These are phyloP conservation scores for Venturia canescens DNA, from an alignment of 1,140 invertebrate genomes.

Conservation along the genomic window DNA sequence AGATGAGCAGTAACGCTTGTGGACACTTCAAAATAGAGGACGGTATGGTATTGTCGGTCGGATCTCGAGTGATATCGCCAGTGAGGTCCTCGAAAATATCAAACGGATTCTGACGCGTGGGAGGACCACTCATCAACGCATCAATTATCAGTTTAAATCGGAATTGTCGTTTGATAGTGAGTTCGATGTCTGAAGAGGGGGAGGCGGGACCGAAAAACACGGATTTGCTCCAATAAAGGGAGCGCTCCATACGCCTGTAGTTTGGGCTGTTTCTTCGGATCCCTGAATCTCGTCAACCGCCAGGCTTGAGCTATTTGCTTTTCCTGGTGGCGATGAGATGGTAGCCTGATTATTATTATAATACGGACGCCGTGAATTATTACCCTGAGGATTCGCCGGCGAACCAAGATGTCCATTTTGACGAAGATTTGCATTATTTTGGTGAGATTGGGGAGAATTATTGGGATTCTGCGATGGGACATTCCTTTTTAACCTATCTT, in stretches of 20 bases:
- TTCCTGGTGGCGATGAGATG: too few species aligned
- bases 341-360: too few species aligned
- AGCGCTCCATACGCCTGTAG: too few species aligned
- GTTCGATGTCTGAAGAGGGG: not conserved
- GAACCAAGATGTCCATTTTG: too few species aligned
- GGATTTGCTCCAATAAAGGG: too few species aligned
- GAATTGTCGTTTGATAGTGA: not conserved
- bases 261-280: too few species aligned
- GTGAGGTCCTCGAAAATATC: constrained; percentile 41
- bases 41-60: not conserved
- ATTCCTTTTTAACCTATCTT: not conserved
- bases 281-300: too few species aligned
- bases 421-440: not conserved
- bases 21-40: not conserved
- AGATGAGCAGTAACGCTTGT: not conserved
- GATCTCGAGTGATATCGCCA: not conserved
- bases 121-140: constrained; percentile 33
- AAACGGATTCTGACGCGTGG: not conserved
- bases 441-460: constrained; percentile 3
- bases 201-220: not conserved
- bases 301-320: too few species aligned
- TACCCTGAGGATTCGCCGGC: too few species aligned
- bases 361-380: too few species aligned
- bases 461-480: not conserved
- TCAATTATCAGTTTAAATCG: constrained; percentile 48